These are phyloP conservation scores for Venusia cambrica DNA, from an alignment of 2,888 invertebrate species.

Conservation along the genomic window DNA sequence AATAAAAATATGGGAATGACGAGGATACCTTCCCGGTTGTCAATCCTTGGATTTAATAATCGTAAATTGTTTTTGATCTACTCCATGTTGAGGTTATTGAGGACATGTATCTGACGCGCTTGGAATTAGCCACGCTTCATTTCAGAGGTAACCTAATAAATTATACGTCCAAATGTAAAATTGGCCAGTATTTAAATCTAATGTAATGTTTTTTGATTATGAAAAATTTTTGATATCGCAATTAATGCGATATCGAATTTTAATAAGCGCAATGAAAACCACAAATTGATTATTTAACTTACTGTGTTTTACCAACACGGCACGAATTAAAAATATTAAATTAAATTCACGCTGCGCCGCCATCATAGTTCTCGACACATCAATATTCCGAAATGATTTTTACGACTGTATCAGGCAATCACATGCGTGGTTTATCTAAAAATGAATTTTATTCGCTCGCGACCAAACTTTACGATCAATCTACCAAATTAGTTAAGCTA, in stretches of 20 bases:
- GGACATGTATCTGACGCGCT: slow-evolving; percentile 31
- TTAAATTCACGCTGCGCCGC: slow-evolving; percentile 46
- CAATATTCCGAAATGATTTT: slow-evolving; percentile 51
- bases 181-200: too few species aligned
- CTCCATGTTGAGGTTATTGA: slow-evolving; percentile 44
- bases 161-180: slow-evolving; percentile 17
- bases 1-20: slow-evolving; percentile 79
- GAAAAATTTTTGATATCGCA: too few species aligned
- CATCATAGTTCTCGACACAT: slow-evolving; percentile 46
- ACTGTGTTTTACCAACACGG: slow-evolving; percentile 16
- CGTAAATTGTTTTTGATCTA: slow-evolving; percentile 77
- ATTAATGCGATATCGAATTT: slow-evolving; percentile 22
- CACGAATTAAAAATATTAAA: slow-evolving; percentile 31
- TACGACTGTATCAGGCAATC: slow-evolving; percentile 50
- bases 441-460: slow-evolving; percentile 38
- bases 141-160: slow-evolving; percentile 19
- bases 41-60: slow-evolving; percentile 77
- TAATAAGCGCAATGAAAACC: slow-evolving; percentile 27
- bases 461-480: slow-evolving; percentile 48
- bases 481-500: slow-evolving; percentile 52
- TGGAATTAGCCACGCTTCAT: slow-evolving; percentile 31
- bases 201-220: too few species aligned
- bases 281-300: slow-evolving; percentile 24
- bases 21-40: slow-evolving; percentile 76
- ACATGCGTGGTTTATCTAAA: slow-evolving; percentile 53